Evolutionary conservation across 2,113 vertebrate species (phyloP), one percentile per base, ranked within the genome.

Genomic region (Hydrolagus affinis): DNA sequence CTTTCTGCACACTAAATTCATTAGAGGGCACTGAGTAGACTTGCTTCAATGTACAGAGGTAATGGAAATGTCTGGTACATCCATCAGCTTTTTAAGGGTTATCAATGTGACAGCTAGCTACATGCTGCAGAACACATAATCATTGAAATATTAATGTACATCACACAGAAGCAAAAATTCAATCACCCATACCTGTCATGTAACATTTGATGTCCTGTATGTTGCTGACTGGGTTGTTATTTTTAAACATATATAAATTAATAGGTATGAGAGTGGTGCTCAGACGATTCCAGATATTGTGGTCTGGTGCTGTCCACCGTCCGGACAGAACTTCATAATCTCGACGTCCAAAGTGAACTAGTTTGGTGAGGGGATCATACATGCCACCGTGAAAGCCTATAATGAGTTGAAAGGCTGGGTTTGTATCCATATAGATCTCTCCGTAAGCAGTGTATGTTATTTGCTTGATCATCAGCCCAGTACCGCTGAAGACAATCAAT

Each of bases 161-260:
- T 28, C 44, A 44, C 44, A 44, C 44, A 80, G 64, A 64, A 44
- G 17, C 66, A 28, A 62, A 62, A 4, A 62, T 57, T 12, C 12
- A 66, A 83, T 30, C 64, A 85, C 11, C 73, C 91, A 90, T 89
- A 98, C 98, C 98, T 88, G 98, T 99, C 97, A 99, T 98, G 92
- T 98, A 99, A 90, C 98, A 98, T 88, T 97, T 98, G 89, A 95
- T 96, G 90, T 98, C 97, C 89, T 97, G 95, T n/a, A 94, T 92
- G 90, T 96, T 96, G 93, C 96, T 98, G 87, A 99, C 94, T 11
- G 98, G 98, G 85, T 99, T 98, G 93, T 99, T 99, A 88, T 96
- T 98, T 91, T 98, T 98, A 91, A 99, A 99, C 97, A 99, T 98
- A 87, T 99, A 99, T 86, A 99, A 90, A 90, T 99, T 99, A 91